A percentile compares a stretch with the other conserved stretches of the same genome.
Conservation (phyloP, 2,888 invertebrate species). For the Scelioninae gen. 1 region DNA sequence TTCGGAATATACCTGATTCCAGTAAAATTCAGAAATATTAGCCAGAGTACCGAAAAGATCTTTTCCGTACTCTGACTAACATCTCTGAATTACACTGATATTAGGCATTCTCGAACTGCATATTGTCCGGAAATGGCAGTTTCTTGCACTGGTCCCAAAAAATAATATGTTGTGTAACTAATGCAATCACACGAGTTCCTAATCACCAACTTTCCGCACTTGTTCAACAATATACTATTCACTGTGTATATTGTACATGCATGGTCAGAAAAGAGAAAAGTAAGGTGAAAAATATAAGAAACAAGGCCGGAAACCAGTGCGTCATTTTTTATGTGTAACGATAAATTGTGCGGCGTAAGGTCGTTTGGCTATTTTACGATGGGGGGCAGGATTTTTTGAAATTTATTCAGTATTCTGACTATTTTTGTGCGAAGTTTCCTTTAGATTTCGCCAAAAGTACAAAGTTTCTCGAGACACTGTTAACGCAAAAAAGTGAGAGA, state of each 20-base stretch:
- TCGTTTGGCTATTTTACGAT: conserved; percentile 65
- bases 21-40: no score
- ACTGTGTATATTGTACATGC: conserved; percentile 16
- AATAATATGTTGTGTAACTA: no score
- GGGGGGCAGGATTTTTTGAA: conserved; percentile 58
- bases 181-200: no score
- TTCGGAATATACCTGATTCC: no score
- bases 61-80: no score
- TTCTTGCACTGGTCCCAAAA: no score
- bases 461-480: conserved; percentile 65
- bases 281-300: conserved; percentile 1
- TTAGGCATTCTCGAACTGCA: no score
- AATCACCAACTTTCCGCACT: no score
- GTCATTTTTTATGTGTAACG: conserved; percentile 53
- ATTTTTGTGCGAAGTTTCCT: conserved; percentile 65
- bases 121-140: no score
- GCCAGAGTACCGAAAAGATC: no score
- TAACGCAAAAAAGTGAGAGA: conserved; percentile 63
- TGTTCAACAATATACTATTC: no score
- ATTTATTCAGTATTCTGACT: conserved; percentile 60
- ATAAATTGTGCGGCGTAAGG: conserved; percentile 58
- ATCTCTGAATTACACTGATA: no score
- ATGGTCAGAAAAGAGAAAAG: conserved; percentile 4
- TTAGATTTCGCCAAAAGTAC: conserved; percentile 63
- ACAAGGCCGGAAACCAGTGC: conserved; percentile 18